Base-by-base conservation (phyloP, 1,140 invertebrate genomes). In the Dermatophagoides farinae region DNA sequence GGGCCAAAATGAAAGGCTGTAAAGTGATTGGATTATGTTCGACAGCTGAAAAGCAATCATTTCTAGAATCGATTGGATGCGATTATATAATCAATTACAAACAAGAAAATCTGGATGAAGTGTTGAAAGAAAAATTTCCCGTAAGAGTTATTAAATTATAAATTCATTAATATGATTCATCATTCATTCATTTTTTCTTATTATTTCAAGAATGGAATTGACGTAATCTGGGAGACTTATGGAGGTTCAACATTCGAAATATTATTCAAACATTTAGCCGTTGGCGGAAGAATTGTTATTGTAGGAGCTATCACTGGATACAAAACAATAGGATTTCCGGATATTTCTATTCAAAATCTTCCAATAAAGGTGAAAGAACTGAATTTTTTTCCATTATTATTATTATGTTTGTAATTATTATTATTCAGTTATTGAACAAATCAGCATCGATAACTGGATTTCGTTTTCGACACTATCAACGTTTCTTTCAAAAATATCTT, bases 1-100 rank as follows among this genome's bases (percentile, higher is more conserved):
- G 67, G 68, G 72, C 72, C 16, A 73, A 73, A 57, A 59, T 65
- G 52, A 67, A 67, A 41, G 72, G 72, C 6, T 74, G 72, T 66
- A 69, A 74, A 66, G 72, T 74, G 6, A 72, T 74, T 44, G 73
- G 72, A 23, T 71, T 71, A 39, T 73, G 72, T 63, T 74, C 73
- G 18, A 66, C 68, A 54, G 68, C 69, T 60, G 69, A 71, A 6
- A 74, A 74, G 66, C 69, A 69, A 8, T 55, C 71, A 55, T 70
- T 72, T 61, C 64, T 74, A 18, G 69, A 69, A 67, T 70, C 68
- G 64, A 64, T 60, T 49, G 71, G 70, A 10, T 71, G 70, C 66
- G 70, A 72, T 57, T 61, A 70, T 23, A 65, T 70, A 12, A 65
- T 72, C 6, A 71, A 73, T 49, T 73, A 73, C 65, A 69, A 67